Base-by-base conservation (phyloP, 2,888 invertebrate species). In the Cheilosia grossa region DNA sequence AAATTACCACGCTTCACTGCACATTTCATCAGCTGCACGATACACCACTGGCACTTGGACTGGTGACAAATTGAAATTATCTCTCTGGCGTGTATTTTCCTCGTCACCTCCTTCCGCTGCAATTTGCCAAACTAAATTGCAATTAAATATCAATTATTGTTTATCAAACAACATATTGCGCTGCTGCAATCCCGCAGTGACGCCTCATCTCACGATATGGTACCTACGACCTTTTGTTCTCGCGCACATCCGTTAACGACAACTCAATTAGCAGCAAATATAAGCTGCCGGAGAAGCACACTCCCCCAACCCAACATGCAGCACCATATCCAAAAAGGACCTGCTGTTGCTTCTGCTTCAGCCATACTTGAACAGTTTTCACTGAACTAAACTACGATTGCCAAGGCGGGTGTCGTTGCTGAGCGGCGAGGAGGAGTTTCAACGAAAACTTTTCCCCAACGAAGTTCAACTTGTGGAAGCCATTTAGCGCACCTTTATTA, bases 191-290 rank as follows among this genome's bases (percentile, higher is more conserved):
- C 30, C 27, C 37, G n/a, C n/a, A 21, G 47, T 13, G 51, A 27
- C 49, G n/a, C 33, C 33, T 63, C 63, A 40, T n/a, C 42, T 61
- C 44, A 69, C 42, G 27, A 40, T 17, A 19, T 66, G 56, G 33
- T 69, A 37, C 33, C 33, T 47, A 19, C 56, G 54, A 53, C 40
- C 81, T 77, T 51, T 80, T 81, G 85, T 85, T 77, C 70, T 72
- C 54, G 67, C 67, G 75, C 56, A 77, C 81, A 85, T 77, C 81
- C 85, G 72, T 54, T 81, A 81, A 72, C 85, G 85, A 85, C 81
- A 85, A 77, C 81, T 85, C 85, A 85, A 85, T 85, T 85, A 85
- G 85, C 85, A 72, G 61, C 72, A 77, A 72, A 79, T 79, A 79
- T 72, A 64, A 72, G 51, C 79, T 72, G 9, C 49, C 4, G 54